phyloP scores from a whole-genome alignment of 1,140 invertebrate genomes.

The Papilio xuthus region DNA sequence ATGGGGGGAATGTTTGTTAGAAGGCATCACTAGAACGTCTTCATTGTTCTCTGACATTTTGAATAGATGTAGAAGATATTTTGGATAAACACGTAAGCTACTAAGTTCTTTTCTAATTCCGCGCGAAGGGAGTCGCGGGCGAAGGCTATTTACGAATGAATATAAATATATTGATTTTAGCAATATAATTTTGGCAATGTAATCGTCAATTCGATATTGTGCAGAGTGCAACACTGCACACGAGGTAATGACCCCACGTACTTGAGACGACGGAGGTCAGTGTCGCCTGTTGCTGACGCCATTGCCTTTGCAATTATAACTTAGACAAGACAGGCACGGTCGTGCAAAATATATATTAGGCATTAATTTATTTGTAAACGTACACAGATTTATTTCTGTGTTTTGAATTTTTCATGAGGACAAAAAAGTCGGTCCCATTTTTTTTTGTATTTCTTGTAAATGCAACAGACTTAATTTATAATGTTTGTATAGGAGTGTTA shows the following conservation, averaged over 20 bases:
- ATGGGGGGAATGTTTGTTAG: too few species aligned
- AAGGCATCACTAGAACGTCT: too few species aligned
- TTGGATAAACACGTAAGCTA: too few species aligned
- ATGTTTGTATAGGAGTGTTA: too few species aligned
- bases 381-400: slow-evolving; percentile 14
- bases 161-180: neutral
- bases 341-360: slow-evolving; percentile 38
- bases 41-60: too few species aligned
- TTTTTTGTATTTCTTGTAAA: neutral
- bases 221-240: slow-evolving; percentile 43
- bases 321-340: slow-evolving; percentile 54
- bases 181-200: slow-evolving; percentile 8
- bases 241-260: slow-evolving; percentile 68
- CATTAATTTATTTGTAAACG: slow-evolving; percentile 9
- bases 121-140: too few species aligned
- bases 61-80: too few species aligned
- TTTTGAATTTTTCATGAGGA: slow-evolving; percentile 14
- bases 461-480: too few species aligned
- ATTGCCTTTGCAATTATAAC: slow-evolving; percentile 69
- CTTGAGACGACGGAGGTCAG: slow-evolving; percentile 71
- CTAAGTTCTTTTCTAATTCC: too few species aligned
- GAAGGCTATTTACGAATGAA: too few species aligned
- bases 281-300: slow-evolving; percentile 60
- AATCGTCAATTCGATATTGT: slow-evolving; percentile 25
- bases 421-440: neutral